Evolutionary conservation across 64 coral and sea anemone genomes (phyloP).

Genomic region (Platygyra sinensis): DNA sequence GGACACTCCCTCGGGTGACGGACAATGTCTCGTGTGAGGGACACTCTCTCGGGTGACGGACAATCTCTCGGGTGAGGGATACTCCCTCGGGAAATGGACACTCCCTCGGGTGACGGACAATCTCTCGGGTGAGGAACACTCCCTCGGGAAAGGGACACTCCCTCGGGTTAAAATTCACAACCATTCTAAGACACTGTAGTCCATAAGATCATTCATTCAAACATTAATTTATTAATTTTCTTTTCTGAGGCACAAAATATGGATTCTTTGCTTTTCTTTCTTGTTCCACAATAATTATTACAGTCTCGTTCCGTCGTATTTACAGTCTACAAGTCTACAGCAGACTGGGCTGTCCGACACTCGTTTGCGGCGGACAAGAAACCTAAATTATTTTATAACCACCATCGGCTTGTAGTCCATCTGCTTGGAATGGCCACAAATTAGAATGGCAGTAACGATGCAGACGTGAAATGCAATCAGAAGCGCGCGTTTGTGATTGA

Average conservation of each 20-base stretch:
- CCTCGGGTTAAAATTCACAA: not conserved
- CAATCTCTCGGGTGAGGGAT: no score
- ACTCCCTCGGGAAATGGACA: not conserved
- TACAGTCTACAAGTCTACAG: conserved; percentile 15
- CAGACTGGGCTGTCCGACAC: not conserved
- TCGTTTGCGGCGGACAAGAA: not conserved
- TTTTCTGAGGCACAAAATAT: conserved; percentile 78
- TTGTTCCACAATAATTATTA: conserved; percentile 87
- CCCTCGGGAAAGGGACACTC: not conserved
- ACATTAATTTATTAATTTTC: conserved; percentile 91
- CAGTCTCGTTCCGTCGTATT: conserved; percentile 63
- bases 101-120: no score
- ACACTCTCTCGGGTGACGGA: not conserved
- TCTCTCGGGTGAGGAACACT: not conserved
- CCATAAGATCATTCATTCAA: conserved; percentile 24
- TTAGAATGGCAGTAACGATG: not conserved
- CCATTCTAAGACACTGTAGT: not conserved
- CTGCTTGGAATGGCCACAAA: not conserved
- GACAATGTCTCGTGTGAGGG: no score
- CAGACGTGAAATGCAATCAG: conserved; percentile 1
- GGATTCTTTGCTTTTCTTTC: conserved; percentile 69
- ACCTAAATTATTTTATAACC: not conserved
- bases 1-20: not conserved
- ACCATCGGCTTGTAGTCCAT: not conserved
- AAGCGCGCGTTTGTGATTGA: not conserved